Base-by-base conservation (phyloP, 2,888 invertebrate genomes). In the Coelopa pilipes region DNA sequence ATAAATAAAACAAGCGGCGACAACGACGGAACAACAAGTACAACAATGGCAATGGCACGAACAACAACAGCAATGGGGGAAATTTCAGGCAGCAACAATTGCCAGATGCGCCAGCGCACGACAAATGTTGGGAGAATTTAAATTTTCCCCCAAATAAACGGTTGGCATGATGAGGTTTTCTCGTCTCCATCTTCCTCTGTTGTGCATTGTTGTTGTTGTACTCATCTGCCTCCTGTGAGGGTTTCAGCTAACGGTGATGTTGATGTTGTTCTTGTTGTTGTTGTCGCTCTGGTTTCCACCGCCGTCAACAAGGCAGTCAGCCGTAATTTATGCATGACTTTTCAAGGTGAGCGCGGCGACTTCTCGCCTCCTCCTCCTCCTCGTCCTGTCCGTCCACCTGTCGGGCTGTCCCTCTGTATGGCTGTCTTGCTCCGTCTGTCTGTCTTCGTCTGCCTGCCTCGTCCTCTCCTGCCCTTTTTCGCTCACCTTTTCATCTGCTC, bases 41-140 rank as follows among this genome's bases (percentile, higher is more conserved):
- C 60, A 62, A 62, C 9, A 21, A 62, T 11, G 19, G 3, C 66
- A 66, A 21, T 19, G 13, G 21, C 49, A 49, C 15, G 12, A 21
- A 47, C 47, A 17, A 17, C 11, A 59, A 45, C 34, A 45, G 46
- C 46, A 5, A 19, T 15, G 19, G n/a, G 45, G 11, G 34, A 2
- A 34, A 34, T 34, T 34, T 34, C 2, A 4, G 2, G 4, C 34
- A 34, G 34, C 55, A 45, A 62, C 53, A 71, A 24, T 55, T 34
- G 34, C 34, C 34, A 34, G 34, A 2, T 34, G 34, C 7, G 34
- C 34, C 7, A n/a, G 11, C 34, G 34, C 34, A 34, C 19, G 17
- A 60, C 66, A 72, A 72, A 72, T 72, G 59, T 72, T 47, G 17
- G 59, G 60, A 72, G 67, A 59, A 72, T 72, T 67, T 59, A 67